Conservation (phyloP, 2,888 invertebrate species). For the Macaria liturata region DNA sequence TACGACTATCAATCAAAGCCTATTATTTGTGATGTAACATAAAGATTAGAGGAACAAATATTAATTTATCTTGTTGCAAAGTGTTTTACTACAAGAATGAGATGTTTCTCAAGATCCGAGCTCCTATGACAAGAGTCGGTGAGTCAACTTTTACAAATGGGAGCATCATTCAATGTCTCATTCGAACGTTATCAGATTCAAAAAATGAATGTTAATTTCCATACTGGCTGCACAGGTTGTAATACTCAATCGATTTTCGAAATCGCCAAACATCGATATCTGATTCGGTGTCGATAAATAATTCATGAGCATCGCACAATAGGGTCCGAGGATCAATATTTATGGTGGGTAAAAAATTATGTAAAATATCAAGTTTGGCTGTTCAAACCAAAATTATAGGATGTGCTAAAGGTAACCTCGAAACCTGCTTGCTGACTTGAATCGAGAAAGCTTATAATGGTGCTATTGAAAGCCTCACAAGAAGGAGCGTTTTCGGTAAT, state of each 20-base stretch:
- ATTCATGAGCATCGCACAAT: slow-evolving; percentile 74
- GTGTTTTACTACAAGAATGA: slow-evolving; percentile 16
- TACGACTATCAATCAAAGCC: slow-evolving; percentile 14
- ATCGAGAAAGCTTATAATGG: not conserved
- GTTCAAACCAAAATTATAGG: slow-evolving; percentile 26
- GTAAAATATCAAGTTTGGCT: slow-evolving; percentile 39
- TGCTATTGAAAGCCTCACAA: not conserved
- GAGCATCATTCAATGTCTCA: slow-evolving; percentile 40
- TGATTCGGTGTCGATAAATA: slow-evolving; percentile 66
- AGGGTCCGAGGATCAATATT: slow-evolving; percentile 63
- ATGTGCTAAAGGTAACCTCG: slow-evolving; percentile 15
- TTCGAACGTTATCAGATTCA: slow-evolving; percentile 38
- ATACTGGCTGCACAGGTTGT: slow-evolving; percentile 57
- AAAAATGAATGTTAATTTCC: slow-evolving; percentile 39
- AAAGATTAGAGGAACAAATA: slow-evolving; percentile 21
- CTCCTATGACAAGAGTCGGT: slow-evolving; percentile 25
- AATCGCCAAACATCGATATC: slow-evolving; percentile 71
- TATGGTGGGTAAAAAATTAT: slow-evolving; percentile 57
- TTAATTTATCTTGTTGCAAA: slow-evolving; percentile 23
- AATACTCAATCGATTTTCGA: slow-evolving; percentile 67
- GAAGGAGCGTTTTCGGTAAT: not conserved
- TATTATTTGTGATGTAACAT: slow-evolving; percentile 15
- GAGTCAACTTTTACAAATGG: slow-evolving; percentile 31
- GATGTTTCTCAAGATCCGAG: slow-evolving; percentile 14
- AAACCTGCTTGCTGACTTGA: slow-evolving; percentile 20